Conservation (phyloP, 2,888 invertebrate genomes). For the Epirrhoe alternata region DNA sequence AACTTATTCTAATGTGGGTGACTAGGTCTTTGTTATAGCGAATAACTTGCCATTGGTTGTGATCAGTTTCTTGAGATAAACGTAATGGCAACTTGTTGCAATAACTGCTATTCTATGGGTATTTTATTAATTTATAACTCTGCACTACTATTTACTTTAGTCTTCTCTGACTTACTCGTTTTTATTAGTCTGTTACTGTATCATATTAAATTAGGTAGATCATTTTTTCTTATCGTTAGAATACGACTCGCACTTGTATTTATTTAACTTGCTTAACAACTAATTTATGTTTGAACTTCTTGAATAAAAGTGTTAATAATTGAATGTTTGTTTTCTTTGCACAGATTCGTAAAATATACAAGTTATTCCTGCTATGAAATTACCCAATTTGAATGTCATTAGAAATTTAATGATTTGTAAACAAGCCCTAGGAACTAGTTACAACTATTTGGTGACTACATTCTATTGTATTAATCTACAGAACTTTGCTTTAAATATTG, state of each 20-base stretch:
- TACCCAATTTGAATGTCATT: neutral
- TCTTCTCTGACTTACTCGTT: neutral
- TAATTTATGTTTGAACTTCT: slow-evolving; percentile 39
- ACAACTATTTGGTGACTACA: slow-evolving; percentile 4
- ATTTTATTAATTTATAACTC: slow-evolving; percentile 51
- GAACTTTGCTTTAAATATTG: slow-evolving; percentile 22
- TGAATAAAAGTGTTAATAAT: slow-evolving; percentile 27
- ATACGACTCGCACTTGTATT: slow-evolving; percentile 23
- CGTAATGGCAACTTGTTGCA: slow-evolving; percentile 80
- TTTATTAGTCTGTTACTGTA: neutral
- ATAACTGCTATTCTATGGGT: slow-evolving; percentile 63
- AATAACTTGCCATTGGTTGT: slow-evolving; percentile 77
- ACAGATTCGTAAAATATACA: neutral
- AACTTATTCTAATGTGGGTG: slow-evolving; percentile 50
- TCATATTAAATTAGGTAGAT: neutral
- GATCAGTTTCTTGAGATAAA: slow-evolving; percentile 26
- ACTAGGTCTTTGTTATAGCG: slow-evolving; percentile 63
- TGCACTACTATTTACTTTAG: slow-evolving; percentile 14
- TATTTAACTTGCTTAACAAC: slow-evolving; percentile 27
- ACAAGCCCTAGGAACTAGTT: slow-evolving; percentile 20
- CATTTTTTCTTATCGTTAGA: slow-evolving; percentile 6
- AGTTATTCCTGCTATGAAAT: neutral
- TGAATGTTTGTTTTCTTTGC: slow-evolving; percentile 1
- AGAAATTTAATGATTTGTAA: slow-evolving; percentile 3
- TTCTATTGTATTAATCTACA: neutral